These are phyloP conservation scores for Butorides virescens DNA, from an alignment of 2,113 vertebrate species.

Conservation along the genomic window DNA sequence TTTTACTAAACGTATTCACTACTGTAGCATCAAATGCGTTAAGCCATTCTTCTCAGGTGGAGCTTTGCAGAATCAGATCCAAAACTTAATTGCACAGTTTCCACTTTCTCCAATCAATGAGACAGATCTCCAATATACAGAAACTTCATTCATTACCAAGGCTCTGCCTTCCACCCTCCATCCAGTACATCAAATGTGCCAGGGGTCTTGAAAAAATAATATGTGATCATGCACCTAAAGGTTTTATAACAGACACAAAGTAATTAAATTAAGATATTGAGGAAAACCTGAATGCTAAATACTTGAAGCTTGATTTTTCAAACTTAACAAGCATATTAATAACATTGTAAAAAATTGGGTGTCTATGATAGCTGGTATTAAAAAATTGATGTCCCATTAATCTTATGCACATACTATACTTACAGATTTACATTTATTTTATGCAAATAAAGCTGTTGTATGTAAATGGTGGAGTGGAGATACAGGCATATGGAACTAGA, in stretches of 20 bases:
- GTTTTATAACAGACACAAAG: neutral
- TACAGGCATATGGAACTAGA: neutral
- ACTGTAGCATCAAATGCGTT: neutral
- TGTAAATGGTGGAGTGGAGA: neutral
- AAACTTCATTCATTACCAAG: neutral
- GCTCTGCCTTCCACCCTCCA: neutral
- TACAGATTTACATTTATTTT: neutral
- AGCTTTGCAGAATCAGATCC: neutral
- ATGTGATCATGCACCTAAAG: neutral
- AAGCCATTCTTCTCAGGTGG: neutral
- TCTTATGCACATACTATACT: neutral
- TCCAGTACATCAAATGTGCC: neutral
- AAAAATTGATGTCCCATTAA: neutral
- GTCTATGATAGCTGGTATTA: neutral
- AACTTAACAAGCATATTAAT: neutral
- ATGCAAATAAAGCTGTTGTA: neutral
- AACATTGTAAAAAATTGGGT: neutral
- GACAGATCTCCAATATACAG: neutral
- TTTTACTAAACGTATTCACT: neutral
- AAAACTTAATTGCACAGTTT: neutral
- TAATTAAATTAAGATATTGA: neutral
- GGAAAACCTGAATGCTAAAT: neutral
- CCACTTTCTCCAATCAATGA: neutral
- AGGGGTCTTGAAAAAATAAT: neutral
- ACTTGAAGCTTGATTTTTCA: neutral